Percentiles rank a stretch among this genome's conserved stretches.
Conservation (phyloP, 2,113 vertebrate species). For the Cettia cetti region DNA sequence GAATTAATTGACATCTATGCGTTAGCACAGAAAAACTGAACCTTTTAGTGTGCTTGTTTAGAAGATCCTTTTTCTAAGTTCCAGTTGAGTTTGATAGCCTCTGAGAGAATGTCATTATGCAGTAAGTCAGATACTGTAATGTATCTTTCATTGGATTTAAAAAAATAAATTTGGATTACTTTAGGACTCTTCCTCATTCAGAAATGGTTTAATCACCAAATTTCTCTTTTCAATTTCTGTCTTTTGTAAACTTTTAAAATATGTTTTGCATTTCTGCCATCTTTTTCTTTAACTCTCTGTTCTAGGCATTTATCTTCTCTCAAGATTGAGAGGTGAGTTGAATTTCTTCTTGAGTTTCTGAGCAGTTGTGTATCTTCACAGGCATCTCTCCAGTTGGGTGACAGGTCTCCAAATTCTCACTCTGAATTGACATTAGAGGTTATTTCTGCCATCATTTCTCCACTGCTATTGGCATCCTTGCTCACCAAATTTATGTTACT, state of each 20-base stretch:
- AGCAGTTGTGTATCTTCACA: background rate
- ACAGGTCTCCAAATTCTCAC: background rate
- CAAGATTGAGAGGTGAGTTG: background rate
- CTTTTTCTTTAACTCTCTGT: background rate
- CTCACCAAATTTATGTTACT: background rate
- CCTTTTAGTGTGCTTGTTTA: background rate
- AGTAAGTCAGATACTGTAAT: accelerated
- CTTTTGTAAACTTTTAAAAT: background rate
- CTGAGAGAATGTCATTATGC: background rate
- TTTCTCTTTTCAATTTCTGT: background rate
- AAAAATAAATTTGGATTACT: background rate
- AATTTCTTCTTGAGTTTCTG: background rate
- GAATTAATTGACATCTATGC: background rate
- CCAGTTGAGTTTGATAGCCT: background rate
- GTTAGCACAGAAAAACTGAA: background rate
- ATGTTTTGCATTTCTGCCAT: background rate
- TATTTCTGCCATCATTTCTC: background rate
- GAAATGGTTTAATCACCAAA: background rate
- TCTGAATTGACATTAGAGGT: background rate
- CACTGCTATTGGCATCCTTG: background rate
- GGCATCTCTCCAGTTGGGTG: background rate
- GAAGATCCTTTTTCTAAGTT: background rate
- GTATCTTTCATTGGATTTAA: background rate
- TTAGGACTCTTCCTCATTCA: background rate
- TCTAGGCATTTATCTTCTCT: background rate